Evolutionary conservation across 2,797 vertebrate genomes (phyloP).

Genomic region (Channallabes apus): DNA sequence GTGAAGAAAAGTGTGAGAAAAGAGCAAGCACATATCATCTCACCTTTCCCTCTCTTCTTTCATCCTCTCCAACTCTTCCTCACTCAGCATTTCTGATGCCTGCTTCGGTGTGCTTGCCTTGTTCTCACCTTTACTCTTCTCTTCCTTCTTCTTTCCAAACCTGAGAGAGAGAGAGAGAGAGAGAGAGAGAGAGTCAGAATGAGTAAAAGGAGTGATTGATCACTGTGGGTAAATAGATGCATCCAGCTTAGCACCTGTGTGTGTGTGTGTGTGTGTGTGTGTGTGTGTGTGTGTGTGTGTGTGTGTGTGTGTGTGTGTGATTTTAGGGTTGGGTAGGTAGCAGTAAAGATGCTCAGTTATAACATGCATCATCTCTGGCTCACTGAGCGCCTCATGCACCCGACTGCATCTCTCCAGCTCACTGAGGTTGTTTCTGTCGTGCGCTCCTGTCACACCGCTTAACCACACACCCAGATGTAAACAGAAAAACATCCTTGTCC

Average conservation of each 20-base stretch:
- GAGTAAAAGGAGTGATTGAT: background rate
- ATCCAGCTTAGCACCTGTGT: constrained; percentile 9
- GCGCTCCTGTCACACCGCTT: constrained; percentile 27
- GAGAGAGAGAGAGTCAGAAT: constrained; percentile 24
- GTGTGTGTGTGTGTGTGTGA: constrained; percentile 7
- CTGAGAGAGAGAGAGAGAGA: constrained; percentile 61
- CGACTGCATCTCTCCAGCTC: background rate
- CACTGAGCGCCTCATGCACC: constrained; percentile 38
- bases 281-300: constrained; percentile 38
- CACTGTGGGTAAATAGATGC: constrained; percentile 29
- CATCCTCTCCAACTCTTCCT: constrained; percentile 87
- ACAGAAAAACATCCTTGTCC: background rate
- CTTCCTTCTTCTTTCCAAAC: constrained; percentile 95
- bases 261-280: background rate
- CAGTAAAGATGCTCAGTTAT: constrained; percentile 37
- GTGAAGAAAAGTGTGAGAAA: background rate
- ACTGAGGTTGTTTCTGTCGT: constrained; percentile 13
- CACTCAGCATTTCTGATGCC: constrained; percentile 73
- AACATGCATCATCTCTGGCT: constrained; percentile 50
- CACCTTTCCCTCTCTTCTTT: constrained; percentile 90
- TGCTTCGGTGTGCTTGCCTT: constrained; percentile 76
- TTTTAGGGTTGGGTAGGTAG: constrained; percentile 16
- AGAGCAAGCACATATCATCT: constrained; percentile 17
- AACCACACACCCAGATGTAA: background rate
- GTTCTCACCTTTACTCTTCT: constrained; percentile 81